Evolutionary conservation across 2,797 vertebrate genomes (phyloP).

Genomic region (Ataeniobius toweri): DNA sequence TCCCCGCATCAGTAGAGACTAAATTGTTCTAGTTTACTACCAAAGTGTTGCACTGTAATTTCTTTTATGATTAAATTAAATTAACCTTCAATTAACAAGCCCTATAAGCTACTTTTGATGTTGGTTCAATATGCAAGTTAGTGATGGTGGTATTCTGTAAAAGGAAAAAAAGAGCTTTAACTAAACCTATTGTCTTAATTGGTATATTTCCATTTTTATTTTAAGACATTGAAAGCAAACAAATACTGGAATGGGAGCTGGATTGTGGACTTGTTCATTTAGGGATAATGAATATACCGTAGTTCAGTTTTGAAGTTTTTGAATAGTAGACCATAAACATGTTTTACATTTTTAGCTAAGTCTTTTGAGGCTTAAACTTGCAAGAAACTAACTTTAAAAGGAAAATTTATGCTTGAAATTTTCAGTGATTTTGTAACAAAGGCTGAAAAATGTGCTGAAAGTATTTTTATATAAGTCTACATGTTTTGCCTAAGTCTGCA

Average conservation of each 20-base stretch:
- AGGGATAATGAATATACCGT: no score
- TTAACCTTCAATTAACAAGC: neutral
- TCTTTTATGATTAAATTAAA: neutral
- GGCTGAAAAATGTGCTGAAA: neutral
- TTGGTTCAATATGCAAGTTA: neutral
- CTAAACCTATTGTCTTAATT: neutral
- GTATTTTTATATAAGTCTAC: neutral
- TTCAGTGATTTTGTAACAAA: neutral
- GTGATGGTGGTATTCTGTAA: neutral
- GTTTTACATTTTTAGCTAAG: no score
- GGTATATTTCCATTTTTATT: neutral
- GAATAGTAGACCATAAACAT: no score
- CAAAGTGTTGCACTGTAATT: neutral
- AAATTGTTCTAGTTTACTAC: neutral
- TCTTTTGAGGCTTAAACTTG: no score
- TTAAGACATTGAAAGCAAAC: neutral
- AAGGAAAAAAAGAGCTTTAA: neutral
- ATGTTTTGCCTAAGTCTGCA: slow-evolving; percentile 12
- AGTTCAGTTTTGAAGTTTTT: no score
- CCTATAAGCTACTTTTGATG: neutral
- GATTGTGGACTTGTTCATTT: no score
- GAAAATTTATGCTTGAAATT: neutral
- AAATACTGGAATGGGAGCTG: neutral
- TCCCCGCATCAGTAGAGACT: neutral
- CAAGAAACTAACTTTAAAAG: no score